Evolutionary conservation across 2,888 invertebrate genomes (phyloP).

Genomic region (Latrodectus elegans): DNA sequence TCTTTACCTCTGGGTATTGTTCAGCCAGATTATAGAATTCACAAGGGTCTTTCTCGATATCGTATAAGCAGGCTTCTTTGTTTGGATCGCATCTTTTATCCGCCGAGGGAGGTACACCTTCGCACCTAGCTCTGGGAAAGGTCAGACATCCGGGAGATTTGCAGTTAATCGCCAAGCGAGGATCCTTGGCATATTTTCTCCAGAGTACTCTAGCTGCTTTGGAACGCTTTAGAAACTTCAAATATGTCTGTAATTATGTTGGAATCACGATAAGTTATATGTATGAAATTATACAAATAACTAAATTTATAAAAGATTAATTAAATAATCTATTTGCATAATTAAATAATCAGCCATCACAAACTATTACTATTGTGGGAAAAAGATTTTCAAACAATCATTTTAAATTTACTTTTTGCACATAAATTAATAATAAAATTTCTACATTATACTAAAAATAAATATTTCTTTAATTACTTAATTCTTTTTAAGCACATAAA

Average conservation of each 20-base stretch:
- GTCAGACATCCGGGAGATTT: slow-evolving; percentile 25
- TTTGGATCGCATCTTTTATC: slow-evolving; percentile 80
- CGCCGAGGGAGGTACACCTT: slow-evolving; percentile 11
- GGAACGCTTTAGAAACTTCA: slow-evolving; percentile 48
- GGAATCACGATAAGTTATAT: too few relatives aligned
- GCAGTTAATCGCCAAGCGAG: slow-evolving; percentile 32
- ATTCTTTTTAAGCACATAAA: too few relatives aligned
- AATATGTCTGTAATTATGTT: slow-evolving; percentile 24
- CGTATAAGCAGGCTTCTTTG: slow-evolving; percentile 84
- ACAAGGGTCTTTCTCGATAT: slow-evolving; percentile 89
- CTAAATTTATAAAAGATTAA: too few relatives aligned
- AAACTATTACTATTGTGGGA: too few relatives aligned
- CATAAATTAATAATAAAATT: too few relatives aligned
- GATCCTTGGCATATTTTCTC: slow-evolving; percentile 59
- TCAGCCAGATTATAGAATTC: slow-evolving; percentile 77
- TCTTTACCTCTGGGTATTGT: slow-evolving; percentile 63
- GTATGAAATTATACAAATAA: too few relatives aligned
- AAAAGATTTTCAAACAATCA: too few relatives aligned
- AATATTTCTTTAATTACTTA: too few relatives aligned
- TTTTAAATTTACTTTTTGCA: too few relatives aligned
- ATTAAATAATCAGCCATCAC: too few relatives aligned
- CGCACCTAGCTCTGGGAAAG: slow-evolving; percentile 42
- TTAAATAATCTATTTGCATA: too few relatives aligned
- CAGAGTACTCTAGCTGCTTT: slow-evolving; percentile 55
- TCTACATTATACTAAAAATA: too few relatives aligned